Conservation (phyloP, 2,797 vertebrate species). For the Protosalanx chinensis region DNA sequence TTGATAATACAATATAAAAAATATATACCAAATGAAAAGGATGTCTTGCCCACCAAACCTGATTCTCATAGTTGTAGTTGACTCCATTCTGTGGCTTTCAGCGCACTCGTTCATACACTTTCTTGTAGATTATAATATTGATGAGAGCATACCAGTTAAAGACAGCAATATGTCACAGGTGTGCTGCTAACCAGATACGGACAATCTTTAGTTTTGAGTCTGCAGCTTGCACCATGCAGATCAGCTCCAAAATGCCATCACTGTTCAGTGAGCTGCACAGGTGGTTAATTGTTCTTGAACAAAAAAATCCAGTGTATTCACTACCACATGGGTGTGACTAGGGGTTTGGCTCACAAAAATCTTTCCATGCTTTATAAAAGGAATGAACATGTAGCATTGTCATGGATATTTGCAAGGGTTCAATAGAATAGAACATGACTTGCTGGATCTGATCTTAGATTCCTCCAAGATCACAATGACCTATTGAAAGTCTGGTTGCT, state of each 20-base stretch:
- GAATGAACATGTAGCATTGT: slow-evolving; percentile 43
- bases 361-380: slow-evolving; percentile 37
- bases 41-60: no score
- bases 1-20: no score
- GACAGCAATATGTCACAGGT: slow-evolving; percentile 63
- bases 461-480: no score
- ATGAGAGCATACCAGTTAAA: slow-evolving; percentile 53
- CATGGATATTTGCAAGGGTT: neutral
- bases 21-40: neutral
- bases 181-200: slow-evolving; percentile 52
- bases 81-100: neutral
- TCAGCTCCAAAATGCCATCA: slow-evolving; percentile 67
- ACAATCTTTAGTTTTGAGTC: slow-evolving; percentile 52
- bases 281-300: slow-evolving; percentile 68
- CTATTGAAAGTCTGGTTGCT: no score
- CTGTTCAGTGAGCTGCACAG: slow-evolving; percentile 67
- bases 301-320: slow-evolving; percentile 43
- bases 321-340: slow-evolving; percentile 55
- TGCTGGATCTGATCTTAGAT: no score
- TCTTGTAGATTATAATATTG: slow-evolving; percentile 42
- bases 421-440: neutral
- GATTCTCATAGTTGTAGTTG: no score
- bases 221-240: slow-evolving; percentile 43
- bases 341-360: slow-evolving; percentile 31
- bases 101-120: slow-evolving; percentile 19